A percentile compares a stretch with the other conserved stretches of the same genome.
These are phyloP conservation scores for Acleris sparsana DNA, from an alignment of 2,888 invertebrate species.

Conservation along the genomic window DNA sequence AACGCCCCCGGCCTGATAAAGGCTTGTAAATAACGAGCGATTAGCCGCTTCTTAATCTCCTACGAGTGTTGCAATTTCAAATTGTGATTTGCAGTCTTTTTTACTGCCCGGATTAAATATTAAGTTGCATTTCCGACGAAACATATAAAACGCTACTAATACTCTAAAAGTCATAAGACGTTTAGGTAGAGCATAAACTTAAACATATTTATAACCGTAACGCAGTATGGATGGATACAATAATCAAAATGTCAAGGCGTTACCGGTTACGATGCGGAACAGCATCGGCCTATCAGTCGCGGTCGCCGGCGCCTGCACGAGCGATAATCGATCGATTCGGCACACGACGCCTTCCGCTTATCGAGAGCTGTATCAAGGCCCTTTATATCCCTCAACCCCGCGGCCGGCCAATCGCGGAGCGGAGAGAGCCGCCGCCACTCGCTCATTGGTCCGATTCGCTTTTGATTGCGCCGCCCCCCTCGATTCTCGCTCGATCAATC, in stretches of 20 bases:
- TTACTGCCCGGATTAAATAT: conserved; percentile 63
- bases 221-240: conserved; percentile 34
- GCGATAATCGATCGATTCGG: conserved; percentile 77
- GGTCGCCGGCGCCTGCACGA: conserved; percentile 50
- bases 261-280: conserved; percentile 33
- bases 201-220: conserved; percentile 30
- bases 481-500: conserved; percentile 80
- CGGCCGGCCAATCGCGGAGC: conserved; percentile 66
- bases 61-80: conserved; percentile 65
- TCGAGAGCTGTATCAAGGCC: conserved; percentile 79
- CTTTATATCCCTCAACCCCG: conserved; percentile 72
- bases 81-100: conserved; percentile 64
- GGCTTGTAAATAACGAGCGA: conserved; percentile 76
- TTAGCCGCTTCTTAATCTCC: conserved; percentile 66
- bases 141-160: conserved; percentile 20
- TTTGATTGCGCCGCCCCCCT: conserved; percentile 81
- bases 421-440: conserved; percentile 54
- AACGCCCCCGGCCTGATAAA: conserved; percentile 73
- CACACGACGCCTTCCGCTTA: conserved; percentile 77
- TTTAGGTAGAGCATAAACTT: conserved; percentile 16
- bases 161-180: background rate
- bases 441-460: conserved; percentile 77
- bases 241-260: conserved; percentile 38
- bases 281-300: conserved; percentile 43
- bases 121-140: conserved; percentile 42